phyloP scores from a whole-genome alignment of 2,113 vertebrate genomes.

The Hemiscyllium ocellatum region DNA sequence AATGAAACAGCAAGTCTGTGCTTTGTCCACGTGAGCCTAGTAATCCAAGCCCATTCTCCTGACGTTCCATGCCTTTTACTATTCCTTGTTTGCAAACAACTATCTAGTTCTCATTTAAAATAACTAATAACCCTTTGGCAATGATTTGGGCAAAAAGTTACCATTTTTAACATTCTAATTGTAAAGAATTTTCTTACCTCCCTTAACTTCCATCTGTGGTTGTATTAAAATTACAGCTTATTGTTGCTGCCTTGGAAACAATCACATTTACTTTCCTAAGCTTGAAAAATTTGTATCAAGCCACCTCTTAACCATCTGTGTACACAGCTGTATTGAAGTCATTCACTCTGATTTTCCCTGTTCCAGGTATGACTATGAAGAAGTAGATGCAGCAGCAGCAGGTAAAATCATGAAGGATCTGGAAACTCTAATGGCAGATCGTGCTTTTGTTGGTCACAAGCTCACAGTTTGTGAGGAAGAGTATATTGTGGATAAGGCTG shows the following conservation, averaged over 20 bases:
- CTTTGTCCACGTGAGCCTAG: background rate
- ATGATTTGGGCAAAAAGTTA: background rate
- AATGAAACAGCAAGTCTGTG: background rate
- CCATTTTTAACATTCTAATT: background rate
- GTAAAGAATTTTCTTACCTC: background rate
- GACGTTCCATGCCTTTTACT: background rate
- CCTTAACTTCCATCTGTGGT: background rate
- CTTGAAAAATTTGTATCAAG: background rate
- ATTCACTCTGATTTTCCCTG: constrained; percentile 12
- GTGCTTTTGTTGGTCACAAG: constrained; percentile 79
- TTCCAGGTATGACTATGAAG: constrained; percentile 90
- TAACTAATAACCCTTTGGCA: background rate
- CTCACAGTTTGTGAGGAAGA: constrained; percentile 76
- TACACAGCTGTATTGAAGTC: background rate
- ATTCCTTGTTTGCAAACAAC: background rate
- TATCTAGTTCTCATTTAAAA: background rate
- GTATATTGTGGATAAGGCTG: constrained; percentile 80
- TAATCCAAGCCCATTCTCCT: background rate
- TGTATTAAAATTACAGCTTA: background rate
- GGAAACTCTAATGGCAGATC: constrained; percentile 74
- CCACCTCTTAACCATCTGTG: background rate
- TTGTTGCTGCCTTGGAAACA: background rate
- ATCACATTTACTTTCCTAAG: background rate
- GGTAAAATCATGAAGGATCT: constrained; percentile 90
- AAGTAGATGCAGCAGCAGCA: constrained; percentile 84